Evolutionary conservation across 37 sponge, comb jelly and placozoan species (phyloP), one percentile per base, ranked within the genome.

Genomic region (Halichondria panicea): DNA sequence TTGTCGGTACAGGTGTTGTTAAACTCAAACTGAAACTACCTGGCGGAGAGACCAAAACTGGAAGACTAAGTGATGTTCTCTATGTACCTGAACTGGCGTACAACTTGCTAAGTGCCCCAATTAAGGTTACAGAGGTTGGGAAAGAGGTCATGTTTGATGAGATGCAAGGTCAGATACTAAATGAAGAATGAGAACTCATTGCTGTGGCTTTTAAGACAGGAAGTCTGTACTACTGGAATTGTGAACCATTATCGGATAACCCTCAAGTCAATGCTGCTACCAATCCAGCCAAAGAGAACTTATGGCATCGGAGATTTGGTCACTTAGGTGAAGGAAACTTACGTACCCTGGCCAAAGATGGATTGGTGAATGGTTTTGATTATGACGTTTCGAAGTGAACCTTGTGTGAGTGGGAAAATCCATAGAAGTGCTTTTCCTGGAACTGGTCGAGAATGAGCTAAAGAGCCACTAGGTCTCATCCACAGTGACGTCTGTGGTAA

Each of bases 291-390:
- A 78, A 72, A 50, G 75, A 78, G 40, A 59, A 72, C 31, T 21
- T 86, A 53, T 86, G 87, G 87, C 87, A 86, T 56, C 30, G 75
- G 25, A 70, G 87, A 34, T 73, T 73, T 56, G 87, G 87, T 35
- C 87, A 86, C 38, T 32, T 86, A 25, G 66, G 71, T n/a, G 58
- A 28, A 28, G 28, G 55, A 50, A 59, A 66, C 27, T 72, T 86
- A 33, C 73, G 56, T 18, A 66, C 54, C 50, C 62, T 86, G 19
- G 58, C 74, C 19, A 41, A 31, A 21, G 80, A 74, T 66, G 53
- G 44, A 40, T 46, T 86, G 15, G 87, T 86, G 36, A n/a, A 60
- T 55, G 87, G 74, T 43, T 60, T 79, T 38, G 80, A 86, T 66
- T 86, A 62, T 35, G 41, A 73, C 42, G 40, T 40, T 28, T 37